Evolutionary conservation across 2,113 vertebrate species (phyloP), one percentile per base, ranked within the genome.

Genomic region (Trogon melanurus): DNA sequence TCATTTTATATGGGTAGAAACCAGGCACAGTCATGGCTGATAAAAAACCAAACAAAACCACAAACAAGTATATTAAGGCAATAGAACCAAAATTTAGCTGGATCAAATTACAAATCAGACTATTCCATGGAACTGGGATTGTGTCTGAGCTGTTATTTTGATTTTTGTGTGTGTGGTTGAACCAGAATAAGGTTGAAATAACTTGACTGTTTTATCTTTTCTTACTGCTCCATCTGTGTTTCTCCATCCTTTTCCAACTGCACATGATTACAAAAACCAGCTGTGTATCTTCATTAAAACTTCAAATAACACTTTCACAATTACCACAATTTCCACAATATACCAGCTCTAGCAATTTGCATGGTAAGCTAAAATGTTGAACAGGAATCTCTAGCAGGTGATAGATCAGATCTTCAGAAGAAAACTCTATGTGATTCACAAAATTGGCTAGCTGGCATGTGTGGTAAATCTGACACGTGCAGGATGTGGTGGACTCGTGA

Each of bases 1-100:
- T 69, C 13, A 64, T 56, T 88, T 85, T 34, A 16, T 13, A 5
- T 51, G 12, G 3, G 5, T 71, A 51, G 62, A 91, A 78, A 30
- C 0, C 8, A 82, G 21, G 3, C 4, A 60, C 3, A 61, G 23
- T 60, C 4, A 51, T 15, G 17, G 17, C 1, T 75, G 34, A 73
- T 67, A 44, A 71, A 87, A 78, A 69, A 1, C 3, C 38, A 76
- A 76, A 29, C 9, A 44, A 79, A 90, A 5, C 0, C 9, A 66
- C 11, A 74, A 65, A 27, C 7, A 82, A 88, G n/a, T 41, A 36
- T 2, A 53, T 81, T 70, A 79, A 74, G 27, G 36, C 4, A 64
- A 15, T 30, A 11, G 10, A 93, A 81, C 1, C 2, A 36, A 70
- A 16, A 41, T 81, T 73, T 67, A 71, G 15, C 7, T 41, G 38